Percentiles rank a stretch among this genome's conserved stretches.
Evolutionary conservation across 2,797 vertebrate genomes (phyloP).

Genomic region (Pipistrellus pipistrellus): DNA sequence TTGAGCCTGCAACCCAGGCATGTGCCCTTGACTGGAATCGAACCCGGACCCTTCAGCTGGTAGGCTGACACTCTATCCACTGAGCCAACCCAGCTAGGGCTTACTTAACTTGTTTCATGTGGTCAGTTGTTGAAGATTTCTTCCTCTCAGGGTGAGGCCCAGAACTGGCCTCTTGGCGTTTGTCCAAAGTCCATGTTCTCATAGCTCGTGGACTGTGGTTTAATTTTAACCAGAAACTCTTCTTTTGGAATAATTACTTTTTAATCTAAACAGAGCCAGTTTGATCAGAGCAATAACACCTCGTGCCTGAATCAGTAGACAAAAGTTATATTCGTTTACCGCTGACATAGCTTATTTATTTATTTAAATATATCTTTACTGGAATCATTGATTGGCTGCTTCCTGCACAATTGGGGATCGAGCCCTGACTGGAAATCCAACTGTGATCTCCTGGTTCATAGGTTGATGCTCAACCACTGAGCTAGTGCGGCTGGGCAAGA

Average conservation of each 20-base stretch:
- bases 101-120: neutral
- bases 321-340: neutral
- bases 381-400: no score
- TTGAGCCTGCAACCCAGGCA: no score
- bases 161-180: slow-evolving; percentile 50
- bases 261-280: slow-evolving; percentile 62
- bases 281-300: neutral
- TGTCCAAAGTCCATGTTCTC: slow-evolving; percentile 69
- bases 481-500: no score
- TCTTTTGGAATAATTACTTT: slow-evolving; percentile 73
- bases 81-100: neutral
- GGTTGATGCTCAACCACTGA: no score
- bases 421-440: no score
- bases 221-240: slow-evolving; percentile 73
- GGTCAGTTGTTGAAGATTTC: neutral
- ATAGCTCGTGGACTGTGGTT: slow-evolving; percentile 62
- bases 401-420: no score
- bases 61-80: neutral
- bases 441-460: no score
- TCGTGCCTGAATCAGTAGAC: neutral
- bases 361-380: no score
- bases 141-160: slow-evolving; percentile 30
- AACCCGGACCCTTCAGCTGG: no score
- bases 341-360: neutral
- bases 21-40: no score